These are phyloP conservation scores for Steinernema hermaphroditum DNA, from an alignment of 2,888 invertebrate species.

Conservation along the genomic window DNA sequence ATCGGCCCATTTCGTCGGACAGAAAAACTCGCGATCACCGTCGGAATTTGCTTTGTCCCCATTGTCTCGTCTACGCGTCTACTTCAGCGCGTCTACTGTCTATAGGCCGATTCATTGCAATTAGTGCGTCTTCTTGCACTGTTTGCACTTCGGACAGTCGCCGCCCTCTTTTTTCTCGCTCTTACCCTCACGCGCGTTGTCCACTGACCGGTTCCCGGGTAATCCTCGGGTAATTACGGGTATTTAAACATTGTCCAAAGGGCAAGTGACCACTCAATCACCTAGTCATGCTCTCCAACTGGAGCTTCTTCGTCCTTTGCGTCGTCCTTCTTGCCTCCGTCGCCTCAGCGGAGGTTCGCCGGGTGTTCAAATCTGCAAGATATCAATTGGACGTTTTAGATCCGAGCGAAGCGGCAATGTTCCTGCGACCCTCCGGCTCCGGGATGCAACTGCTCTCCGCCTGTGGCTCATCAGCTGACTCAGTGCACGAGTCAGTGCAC, in stretches of 20 bases:
- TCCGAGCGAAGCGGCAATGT: constrained; percentile 2
- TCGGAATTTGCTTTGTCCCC: not conserved
- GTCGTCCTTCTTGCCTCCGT: not conserved
- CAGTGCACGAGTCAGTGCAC: not conserved
- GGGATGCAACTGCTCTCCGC: constrained; percentile 10
- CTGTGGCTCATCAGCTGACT: not conserved
- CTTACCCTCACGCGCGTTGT: not conserved
- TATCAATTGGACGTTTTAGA: not conserved
- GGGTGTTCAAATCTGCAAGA: not conserved
- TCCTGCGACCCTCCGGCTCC: constrained; percentile 15
- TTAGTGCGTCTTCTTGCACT: not conserved
- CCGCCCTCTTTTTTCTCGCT: not conserved
- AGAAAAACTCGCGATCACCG: not conserved
- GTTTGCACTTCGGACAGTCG: not conserved
- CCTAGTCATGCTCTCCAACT: not conserved
- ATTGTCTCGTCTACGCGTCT: not conserved
- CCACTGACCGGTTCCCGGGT: constrained; percentile 10
- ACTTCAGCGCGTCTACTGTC: too few species aligned
- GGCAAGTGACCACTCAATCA: not conserved
- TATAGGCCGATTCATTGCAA: not conserved
- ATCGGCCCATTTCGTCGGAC: not conserved
- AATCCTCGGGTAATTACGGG: constrained; percentile 18
- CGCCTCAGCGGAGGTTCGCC: not conserved
- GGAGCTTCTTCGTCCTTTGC: not conserved
- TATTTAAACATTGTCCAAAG: constrained; percentile 24